A percentile compares a stretch with the other conserved stretches of the same genome.
Conservation (phyloP, 2,888 invertebrate species). For the Camponotus fellah region DNA sequence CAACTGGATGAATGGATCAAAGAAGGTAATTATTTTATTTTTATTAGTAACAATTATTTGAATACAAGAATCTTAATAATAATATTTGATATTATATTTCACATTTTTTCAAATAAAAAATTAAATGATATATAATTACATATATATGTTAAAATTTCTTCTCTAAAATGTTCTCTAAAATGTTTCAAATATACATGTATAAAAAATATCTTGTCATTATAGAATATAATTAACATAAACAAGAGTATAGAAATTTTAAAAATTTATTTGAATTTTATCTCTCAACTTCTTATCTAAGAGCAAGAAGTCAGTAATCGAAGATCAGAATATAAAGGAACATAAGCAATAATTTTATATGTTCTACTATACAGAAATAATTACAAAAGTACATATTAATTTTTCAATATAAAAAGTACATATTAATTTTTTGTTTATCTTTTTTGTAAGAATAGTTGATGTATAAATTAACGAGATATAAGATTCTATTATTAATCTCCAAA, state of each 20-base stretch:
- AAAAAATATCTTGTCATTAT: neutral
- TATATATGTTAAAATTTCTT: neutral
- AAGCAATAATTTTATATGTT: conserved; percentile 5
- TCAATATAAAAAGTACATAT: conserved; percentile 23
- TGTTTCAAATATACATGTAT: neutral
- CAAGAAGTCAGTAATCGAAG: conserved; percentile 7
- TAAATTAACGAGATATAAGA: neutral
- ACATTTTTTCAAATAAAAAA: neutral
- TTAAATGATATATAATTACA: neutral
- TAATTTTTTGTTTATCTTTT: neutral
- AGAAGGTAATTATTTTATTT: conserved; percentile 87
- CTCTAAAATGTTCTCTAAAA: no score
- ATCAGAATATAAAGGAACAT: conserved; percentile 9
- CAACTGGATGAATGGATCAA: conserved; percentile 90
- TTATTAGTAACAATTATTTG: neutral
- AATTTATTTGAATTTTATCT: conserved; percentile 18
- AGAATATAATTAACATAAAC: conserved; percentile 21
- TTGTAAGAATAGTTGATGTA: neutral
- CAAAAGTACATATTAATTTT: conserved; percentile 22
- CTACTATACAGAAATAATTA: neutral
- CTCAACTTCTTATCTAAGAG: conserved; percentile 23
- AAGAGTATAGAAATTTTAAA: neutral
- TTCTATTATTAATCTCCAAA: neutral
- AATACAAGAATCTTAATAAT: neutral
- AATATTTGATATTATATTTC: neutral